A percentile compares a stretch with the other conserved stretches of the same genome.
Evolutionary conservation across 2,888 invertebrate species (phyloP).

Genomic region (Zaprionus obscuricornis): DNA sequence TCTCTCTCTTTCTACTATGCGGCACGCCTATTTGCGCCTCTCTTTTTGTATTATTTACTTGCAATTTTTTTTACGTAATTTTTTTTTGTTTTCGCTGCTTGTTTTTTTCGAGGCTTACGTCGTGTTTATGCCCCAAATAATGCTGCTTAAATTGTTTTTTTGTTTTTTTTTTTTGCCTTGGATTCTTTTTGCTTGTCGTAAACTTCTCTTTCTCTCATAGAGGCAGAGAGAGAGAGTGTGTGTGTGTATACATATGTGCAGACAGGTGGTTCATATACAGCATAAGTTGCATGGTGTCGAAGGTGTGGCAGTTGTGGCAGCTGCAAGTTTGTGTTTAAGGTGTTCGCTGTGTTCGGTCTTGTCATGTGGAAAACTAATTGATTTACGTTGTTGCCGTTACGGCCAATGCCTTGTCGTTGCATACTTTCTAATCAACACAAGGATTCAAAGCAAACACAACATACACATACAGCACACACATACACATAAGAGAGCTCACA

Average conservation of each 20-base stretch:
- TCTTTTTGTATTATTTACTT: background rate
- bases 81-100: constrained; percentile 15
- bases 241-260: constrained; percentile 22
- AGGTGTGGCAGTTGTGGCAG: background rate
- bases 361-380: constrained; percentile 62
- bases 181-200: constrained; percentile 54
- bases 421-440: constrained; percentile 62
- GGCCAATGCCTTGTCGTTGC: constrained; percentile 50
- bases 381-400: constrained; percentile 59
- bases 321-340: constrained; percentile 17
- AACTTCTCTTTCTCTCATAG: constrained; percentile 33
- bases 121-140: constrained; percentile 56
- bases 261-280: too few species aligned
- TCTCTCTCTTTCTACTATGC: background rate
- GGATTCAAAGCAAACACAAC: constrained; percentile 31
- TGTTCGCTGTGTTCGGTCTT: too few species aligned
- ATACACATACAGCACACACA: constrained; percentile 19
- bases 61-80: background rate
- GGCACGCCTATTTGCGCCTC: background rate
- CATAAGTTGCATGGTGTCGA: too few species aligned
- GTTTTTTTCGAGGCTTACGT: constrained; percentile 23
- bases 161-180: constrained; percentile 35
- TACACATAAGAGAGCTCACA: background rate
- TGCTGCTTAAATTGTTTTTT: constrained; percentile 52
- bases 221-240: background rate